phyloP scores from a whole-genome alignment of 2,797 vertebrate species.

The Acrossocheilus fasciatus region DNA sequence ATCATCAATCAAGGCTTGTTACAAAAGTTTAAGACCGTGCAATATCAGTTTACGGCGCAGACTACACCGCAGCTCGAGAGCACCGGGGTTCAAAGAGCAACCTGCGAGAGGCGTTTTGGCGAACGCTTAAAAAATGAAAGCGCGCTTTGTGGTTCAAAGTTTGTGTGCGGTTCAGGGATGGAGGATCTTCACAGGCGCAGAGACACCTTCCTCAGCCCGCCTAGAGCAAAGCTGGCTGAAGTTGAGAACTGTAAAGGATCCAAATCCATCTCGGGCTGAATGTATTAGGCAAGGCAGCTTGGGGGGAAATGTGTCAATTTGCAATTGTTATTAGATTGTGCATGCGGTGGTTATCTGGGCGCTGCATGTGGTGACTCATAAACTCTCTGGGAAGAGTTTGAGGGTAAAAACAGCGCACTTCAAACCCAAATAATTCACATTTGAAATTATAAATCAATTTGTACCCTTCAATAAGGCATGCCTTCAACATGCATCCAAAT shows the following conservation, averaged over 20 bases:
- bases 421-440: conserved; percentile 57
- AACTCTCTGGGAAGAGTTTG: conserved; percentile 60
- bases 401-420: conserved; percentile 62
- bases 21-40: conserved; percentile 25
- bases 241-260: conserved; percentile 59
- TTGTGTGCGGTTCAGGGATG: conserved; percentile 47
- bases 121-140: conserved; percentile 28
- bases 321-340: conserved; percentile 70
- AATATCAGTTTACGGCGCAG: conserved; percentile 17
- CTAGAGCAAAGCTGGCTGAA: conserved; percentile 60
- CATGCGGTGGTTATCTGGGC: conserved; percentile 60
- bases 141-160: conserved; percentile 49
- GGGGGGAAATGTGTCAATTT: conserved; percentile 65
- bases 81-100: not conserved
- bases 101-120: conserved; percentile 43
- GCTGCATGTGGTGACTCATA: conserved; percentile 61
- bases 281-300: conserved; percentile 59
- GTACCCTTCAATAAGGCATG: conserved; percentile 58
- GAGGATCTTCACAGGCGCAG: conserved; percentile 53
- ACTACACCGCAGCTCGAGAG: not conserved
- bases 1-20: conserved; percentile 39
- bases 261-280: conserved; percentile 62
- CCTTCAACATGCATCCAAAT: conserved; percentile 57
- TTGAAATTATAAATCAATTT: conserved; percentile 66
- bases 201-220: conserved; percentile 39